A percentile compares a stretch with the other conserved stretches of the same genome.
phyloP scores from a whole-genome alignment of 2,113 vertebrate genomes.

The Tetraodon nigroviridis region DNA sequence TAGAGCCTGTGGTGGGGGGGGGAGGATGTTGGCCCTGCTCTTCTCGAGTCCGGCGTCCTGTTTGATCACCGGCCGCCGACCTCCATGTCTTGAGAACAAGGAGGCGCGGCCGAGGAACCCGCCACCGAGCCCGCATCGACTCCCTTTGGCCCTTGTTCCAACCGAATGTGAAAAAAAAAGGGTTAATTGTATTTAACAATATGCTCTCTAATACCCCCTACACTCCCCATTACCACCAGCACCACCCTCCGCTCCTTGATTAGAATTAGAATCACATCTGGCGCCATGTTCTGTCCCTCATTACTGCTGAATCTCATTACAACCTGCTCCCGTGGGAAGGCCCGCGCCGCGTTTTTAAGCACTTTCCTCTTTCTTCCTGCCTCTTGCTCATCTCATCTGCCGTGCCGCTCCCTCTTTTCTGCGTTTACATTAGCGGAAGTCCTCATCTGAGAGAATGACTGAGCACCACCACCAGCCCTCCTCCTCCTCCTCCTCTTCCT shows the following conservation, averaged over 20 bases:
- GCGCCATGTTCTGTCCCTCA: conserved; percentile 74
- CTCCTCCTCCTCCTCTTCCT: conserved; percentile 16
- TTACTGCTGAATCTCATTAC: conserved; percentile 78
- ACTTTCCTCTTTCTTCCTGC: conserved; percentile 67
- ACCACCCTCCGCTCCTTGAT: conserved; percentile 64
- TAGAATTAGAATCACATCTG: conserved; percentile 79
- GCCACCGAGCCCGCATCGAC: conserved; percentile 25
- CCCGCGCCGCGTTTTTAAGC: conserved; percentile 63
- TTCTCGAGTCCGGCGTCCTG: conserved; percentile 49
- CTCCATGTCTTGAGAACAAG: conserved; percentile 44
- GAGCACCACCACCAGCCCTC: conserved; percentile 50
- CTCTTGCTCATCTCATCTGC: conserved; percentile 63
- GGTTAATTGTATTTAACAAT: conserved; percentile 79
- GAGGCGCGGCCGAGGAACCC: conserved; percentile 16
- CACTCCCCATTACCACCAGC: conserved; percentile 22
- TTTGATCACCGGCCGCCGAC: conserved; percentile 60
- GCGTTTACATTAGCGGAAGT: conserved; percentile 71
- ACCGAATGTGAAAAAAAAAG: conserved; percentile 62
- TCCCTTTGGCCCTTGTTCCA: conserved; percentile 40
- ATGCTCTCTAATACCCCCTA: conserved; percentile 52
- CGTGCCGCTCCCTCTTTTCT: conserved; percentile 61
- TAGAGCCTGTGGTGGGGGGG: conserved; percentile 18
- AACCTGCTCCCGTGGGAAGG: conserved; percentile 56
- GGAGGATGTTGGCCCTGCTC: conserved; percentile 26
- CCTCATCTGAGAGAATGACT: conserved; percentile 72